These are phyloP conservation scores for Leptatherina wallacei DNA, from an alignment of 2,797 vertebrate genomes.

Conservation along the genomic window DNA sequence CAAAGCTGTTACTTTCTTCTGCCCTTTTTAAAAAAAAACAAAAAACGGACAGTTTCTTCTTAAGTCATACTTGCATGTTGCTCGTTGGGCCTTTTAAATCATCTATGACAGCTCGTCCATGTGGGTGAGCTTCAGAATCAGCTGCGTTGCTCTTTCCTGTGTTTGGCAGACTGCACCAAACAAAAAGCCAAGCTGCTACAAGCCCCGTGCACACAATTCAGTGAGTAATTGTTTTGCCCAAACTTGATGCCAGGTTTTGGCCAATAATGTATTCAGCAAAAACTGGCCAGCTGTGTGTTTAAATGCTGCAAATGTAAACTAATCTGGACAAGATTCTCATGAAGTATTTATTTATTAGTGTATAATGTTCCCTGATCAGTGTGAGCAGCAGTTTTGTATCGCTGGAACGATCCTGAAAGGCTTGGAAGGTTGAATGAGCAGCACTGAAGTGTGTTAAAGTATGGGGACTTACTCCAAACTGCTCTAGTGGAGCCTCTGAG, in stretches of 20 bases:
- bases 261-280: conserved; percentile 14
- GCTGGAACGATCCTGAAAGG: neutral
- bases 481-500: conserved; percentile 8
- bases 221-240: conserved; percentile 42
- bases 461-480: conserved; percentile 14
- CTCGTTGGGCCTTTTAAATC: neutral
- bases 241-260: conserved; percentile 32
- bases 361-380: neutral
- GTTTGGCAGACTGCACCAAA: conserved; percentile 37
- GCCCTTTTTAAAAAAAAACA: neutral
- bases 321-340: neutral
- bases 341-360: neutral
- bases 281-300: neutral
- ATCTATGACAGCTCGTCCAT: conserved; percentile 2
- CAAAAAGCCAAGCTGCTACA: conserved; percentile 34
- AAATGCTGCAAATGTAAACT: neutral
- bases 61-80: conserved; percentile 3
- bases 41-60: neutral
- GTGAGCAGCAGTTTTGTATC: conserved; percentile 2
- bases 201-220: conserved; percentile 34
- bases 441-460: neutral
- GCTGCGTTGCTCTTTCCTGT: conserved; percentile 42
- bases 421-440: conserved; percentile 5
- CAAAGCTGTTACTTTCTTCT: neutral
- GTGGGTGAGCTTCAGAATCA: conserved; percentile 44